These are phyloP conservation scores for Amphipyra berbera DNA, from an alignment of 2,888 invertebrate species.

Conservation along the genomic window DNA sequence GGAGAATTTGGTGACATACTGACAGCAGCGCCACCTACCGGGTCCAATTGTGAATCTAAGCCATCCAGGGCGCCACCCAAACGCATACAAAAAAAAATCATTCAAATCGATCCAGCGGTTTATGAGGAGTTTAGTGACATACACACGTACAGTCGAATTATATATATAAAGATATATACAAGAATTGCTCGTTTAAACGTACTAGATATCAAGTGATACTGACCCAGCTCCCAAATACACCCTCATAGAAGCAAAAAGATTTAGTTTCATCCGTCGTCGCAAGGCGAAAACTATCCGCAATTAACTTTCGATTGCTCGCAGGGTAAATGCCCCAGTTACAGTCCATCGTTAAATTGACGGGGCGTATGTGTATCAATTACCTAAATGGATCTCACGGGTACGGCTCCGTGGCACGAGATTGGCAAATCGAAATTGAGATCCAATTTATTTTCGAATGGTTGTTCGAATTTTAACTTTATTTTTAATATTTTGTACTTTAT, in stretches of 20 bases:
- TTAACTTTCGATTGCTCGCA: slow-evolving; percentile 61
- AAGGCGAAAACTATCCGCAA: slow-evolving; percentile 57
- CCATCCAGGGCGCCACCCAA: too few species aligned
- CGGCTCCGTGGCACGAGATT: slow-evolving; percentile 42
- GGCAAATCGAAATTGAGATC: slow-evolving; percentile 51
- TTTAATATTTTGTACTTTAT: not conserved
- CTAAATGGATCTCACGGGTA: slow-evolving; percentile 74
- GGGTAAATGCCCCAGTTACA: slow-evolving; percentile 61
- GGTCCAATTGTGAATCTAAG: too few species aligned
- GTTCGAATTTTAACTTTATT: slow-evolving; percentile 12
- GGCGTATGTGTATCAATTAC: slow-evolving; percentile 82
- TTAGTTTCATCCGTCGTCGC: slow-evolving; percentile 2
- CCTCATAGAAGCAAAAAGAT: slow-evolving; percentile 1
- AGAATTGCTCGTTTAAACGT: too few species aligned
- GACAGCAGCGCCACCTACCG: too few species aligned
- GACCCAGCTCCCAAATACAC: too few species aligned
- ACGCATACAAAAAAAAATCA: too few species aligned
- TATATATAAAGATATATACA: too few species aligned
- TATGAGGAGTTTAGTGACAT: too few species aligned
- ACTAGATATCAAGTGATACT: too few species aligned
- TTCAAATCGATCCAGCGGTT: too few species aligned
- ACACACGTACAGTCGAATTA: too few species aligned
- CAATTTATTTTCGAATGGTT: slow-evolving; percentile 52
- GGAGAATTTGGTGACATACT: too few species aligned
- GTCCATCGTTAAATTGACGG: slow-evolving; percentile 67